Evolutionary conservation across 2,888 invertebrate genomes (phyloP).

Genomic region (Xestia sexstrigata): DNA sequence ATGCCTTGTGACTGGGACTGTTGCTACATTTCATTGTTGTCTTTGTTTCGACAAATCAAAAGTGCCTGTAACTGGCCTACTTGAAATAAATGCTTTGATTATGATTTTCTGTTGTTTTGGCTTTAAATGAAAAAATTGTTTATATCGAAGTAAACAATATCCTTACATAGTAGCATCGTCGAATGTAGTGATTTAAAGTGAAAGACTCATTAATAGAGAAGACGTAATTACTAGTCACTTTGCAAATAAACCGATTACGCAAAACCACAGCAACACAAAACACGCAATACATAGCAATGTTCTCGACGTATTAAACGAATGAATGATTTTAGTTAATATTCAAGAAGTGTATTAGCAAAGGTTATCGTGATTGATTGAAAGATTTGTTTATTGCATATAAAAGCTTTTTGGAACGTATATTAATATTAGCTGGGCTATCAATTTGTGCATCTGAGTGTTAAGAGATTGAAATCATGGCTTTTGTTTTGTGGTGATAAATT

Average conservation of each 20-base stretch:
- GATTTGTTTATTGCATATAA: slow-evolving; percentile 60
- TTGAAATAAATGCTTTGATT: no score
- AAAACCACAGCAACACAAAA: slow-evolving; percentile 7
- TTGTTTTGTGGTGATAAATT: slow-evolving; percentile 4
- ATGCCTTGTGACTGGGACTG: no score
- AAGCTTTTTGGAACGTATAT: slow-evolving; percentile 54
- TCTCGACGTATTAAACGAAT: slow-evolving; percentile 67
- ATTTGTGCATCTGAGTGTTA: slow-evolving; percentile 41
- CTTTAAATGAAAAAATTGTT: no score
- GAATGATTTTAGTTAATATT: slow-evolving; percentile 75
- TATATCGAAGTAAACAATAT: no score
- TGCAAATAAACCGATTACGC: not conserved
- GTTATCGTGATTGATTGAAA: slow-evolving; percentile 73
- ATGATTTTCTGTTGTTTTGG: no score
- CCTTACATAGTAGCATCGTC: no score
- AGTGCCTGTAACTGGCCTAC: no score
- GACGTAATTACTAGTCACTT: slow-evolving; percentile 27
- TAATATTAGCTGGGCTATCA: slow-evolving; percentile 42
- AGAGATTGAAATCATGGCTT: slow-evolving; percentile 15
- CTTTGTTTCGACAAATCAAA: no score
- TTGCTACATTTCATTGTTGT: no score
- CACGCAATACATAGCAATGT: slow-evolving; percentile 72
- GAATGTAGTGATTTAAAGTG: no score
- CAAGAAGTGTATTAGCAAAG: slow-evolving; percentile 73
- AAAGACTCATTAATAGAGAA: no score